phyloP scores from a whole-genome alignment of 2,113 vertebrate genomes.

The Chionis minor region DNA sequence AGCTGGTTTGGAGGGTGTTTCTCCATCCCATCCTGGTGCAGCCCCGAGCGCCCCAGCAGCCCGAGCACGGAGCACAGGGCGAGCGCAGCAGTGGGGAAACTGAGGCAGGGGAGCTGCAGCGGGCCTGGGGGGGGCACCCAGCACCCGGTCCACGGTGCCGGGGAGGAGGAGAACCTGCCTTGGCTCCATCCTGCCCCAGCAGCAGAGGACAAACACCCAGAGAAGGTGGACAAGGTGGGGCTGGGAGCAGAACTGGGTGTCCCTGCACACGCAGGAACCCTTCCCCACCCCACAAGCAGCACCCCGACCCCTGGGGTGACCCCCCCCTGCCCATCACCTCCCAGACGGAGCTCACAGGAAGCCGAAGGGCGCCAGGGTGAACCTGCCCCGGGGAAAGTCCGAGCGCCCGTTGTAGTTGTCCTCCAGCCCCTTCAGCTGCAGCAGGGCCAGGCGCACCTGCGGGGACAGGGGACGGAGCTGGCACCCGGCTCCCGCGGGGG shows the following conservation, averaged over 20 bases:
- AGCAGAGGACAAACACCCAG: neutral
- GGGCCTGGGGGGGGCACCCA: neutral
- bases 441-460: slow-evolving; percentile 86
- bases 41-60: neutral
- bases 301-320: neutral
- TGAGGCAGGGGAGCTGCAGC: neutral
- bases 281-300: neutral
- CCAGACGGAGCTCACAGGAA: slow-evolving; percentile 83
- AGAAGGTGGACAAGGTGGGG: neutral
- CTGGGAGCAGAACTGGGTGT: neutral
- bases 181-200: neutral
- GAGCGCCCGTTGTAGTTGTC: slow-evolving; percentile 84
- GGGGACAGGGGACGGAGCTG: neutral
- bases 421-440: slow-evolving; percentile 93
- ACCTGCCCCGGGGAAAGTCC: slow-evolving; percentile 72
- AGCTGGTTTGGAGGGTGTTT: neutral
- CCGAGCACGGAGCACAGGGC: neutral
- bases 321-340: neutral
- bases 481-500: accelerated
- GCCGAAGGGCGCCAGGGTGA: slow-evolving; percentile 86
- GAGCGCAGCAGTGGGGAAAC: neutral
- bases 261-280: neutral
- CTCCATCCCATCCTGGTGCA: neutral
- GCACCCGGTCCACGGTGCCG: accelerated
- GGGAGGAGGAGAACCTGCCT: neutral